Base-by-base conservation (phyloP, 2,797 vertebrate genomes). In the Chanos chanos region DNA sequence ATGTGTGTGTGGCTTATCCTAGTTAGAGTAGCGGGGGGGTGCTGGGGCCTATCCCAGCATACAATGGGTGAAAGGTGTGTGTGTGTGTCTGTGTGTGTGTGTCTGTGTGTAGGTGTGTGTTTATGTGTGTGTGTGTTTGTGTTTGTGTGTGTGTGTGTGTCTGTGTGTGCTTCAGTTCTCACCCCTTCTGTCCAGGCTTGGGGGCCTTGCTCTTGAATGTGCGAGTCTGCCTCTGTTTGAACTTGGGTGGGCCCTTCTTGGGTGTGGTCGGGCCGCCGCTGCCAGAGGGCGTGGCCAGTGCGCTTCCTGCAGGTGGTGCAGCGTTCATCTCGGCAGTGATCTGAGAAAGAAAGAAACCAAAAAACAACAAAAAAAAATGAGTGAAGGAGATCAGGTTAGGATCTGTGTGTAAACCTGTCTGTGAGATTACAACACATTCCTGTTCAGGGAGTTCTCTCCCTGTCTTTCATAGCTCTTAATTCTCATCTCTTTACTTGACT, bases 171-270 rank as follows among this genome's bases (percentile, higher is more conserved):
- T n/a, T n/a, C n/a, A 30, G 30, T 19, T 7, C 68, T 40, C 76
- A 91, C 90, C 90, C 90, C 59, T 89, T 90, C 77, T 91, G 86
- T 58, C 89, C 90, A 3, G 89, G 89, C 52, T 89, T 91, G 18
- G 90, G 90, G 7, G 90, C 89, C 70, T 91, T 91, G 85, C 90
- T 91, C 81, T 91, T 91, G 83, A 91, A 91, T 48, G 88, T 90
- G 12, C 89, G 87, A 12, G 89, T 74, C 80, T 89, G 87, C 79
- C 90, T 83, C 80, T 91, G 89, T 77, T 91, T 91, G 82, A 91
- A 91, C 51, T 91, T 91, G 65, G 88, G 89, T 5, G 90, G 90
- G 1, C 90, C 90, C 70, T 89, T 91, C 77, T 90, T 90, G 13
- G 90, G 90, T 7, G 90, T 91, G 43, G 89, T 87, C 55, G 88